A percentile compares a stretch with the other conserved stretches of the same genome.
phyloP scores from a whole-genome alignment of 2,888 invertebrate genomes.

The Physocephala rufipes region DNA sequence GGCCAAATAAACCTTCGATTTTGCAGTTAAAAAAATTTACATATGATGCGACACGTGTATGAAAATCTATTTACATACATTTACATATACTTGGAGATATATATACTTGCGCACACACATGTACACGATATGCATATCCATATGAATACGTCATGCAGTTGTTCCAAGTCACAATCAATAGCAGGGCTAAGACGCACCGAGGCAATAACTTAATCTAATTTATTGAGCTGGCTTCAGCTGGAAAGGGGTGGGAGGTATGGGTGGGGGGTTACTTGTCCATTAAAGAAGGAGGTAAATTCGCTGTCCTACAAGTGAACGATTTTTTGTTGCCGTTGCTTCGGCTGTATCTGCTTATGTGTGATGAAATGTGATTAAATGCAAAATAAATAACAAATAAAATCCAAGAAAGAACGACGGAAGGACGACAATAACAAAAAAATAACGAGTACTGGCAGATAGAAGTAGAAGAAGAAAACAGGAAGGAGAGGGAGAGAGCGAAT shows the following conservation, averaged over 20 bases:
- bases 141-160: background rate
- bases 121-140: background rate
- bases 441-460: constrained; percentile 1
- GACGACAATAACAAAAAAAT: constrained; percentile 8
- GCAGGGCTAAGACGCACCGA: constrained; percentile 15
- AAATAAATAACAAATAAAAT: background rate
- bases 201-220: constrained; percentile 31
- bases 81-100: background rate
- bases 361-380: constrained; percentile 9
- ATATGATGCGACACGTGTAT: too few relatives aligned
- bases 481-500: constrained; percentile 1
- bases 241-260: background rate
- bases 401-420: constrained; percentile 2
- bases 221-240: background rate
- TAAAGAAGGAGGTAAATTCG: too few relatives aligned
- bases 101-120: background rate
- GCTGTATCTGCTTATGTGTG: constrained; percentile 10
- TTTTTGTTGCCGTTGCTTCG: background rate
- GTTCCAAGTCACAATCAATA: constrained; percentile 27
- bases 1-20: too few relatives aligned
- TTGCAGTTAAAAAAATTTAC: too few relatives aligned
- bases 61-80: background rate
- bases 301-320: background rate
- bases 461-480: background rate
- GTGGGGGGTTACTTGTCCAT: background rate